Conservation (phyloP, 2,888 invertebrate genomes). For the Netelia virgata region DNA sequence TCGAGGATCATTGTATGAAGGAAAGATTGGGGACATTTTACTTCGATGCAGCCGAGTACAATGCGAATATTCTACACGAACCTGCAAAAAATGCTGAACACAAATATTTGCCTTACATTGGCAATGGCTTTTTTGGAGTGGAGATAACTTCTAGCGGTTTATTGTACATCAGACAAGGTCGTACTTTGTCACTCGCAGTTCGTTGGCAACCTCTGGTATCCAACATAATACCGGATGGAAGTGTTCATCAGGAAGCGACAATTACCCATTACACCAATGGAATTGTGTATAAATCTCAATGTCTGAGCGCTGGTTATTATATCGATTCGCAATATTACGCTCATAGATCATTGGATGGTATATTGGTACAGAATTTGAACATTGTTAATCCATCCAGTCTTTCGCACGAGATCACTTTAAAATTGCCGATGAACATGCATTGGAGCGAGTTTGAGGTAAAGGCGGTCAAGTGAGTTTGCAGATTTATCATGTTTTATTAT, state of each 20-base stretch:
- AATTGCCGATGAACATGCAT: constrained; percentile 83
- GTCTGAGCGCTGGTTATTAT: constrained; percentile 88
- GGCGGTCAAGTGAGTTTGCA: constrained; percentile 83
- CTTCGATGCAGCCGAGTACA: constrained; percentile 88
- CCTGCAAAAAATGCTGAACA: constrained; percentile 86
- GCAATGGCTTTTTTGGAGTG: constrained; percentile 91
- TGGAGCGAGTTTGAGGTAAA: constrained; percentile 88
- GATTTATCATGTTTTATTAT: not conserved
- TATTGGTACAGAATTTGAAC: constrained; percentile 93
- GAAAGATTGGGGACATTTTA: constrained; percentile 88
- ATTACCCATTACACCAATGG: constrained; percentile 90
- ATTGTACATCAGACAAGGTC: constrained; percentile 89
- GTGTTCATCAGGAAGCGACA: constrained; percentile 88
- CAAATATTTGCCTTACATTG: constrained; percentile 90
- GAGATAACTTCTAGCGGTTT: constrained; percentile 88
- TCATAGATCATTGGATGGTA: constrained; percentile 91
- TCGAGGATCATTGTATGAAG: constrained; percentile 88
- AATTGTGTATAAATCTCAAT: constrained; percentile 89
- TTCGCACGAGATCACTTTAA: constrained; percentile 87
- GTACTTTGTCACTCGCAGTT: constrained; percentile 89
- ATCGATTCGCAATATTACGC: constrained; percentile 91
- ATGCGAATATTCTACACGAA: constrained; percentile 89
- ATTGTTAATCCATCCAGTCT: constrained; percentile 90
- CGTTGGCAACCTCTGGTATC: constrained; percentile 89
- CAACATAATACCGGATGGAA: constrained; percentile 86